Base-by-base conservation (phyloP, 2,113 vertebrate species). In the Leptodactylus fuscus region DNA sequence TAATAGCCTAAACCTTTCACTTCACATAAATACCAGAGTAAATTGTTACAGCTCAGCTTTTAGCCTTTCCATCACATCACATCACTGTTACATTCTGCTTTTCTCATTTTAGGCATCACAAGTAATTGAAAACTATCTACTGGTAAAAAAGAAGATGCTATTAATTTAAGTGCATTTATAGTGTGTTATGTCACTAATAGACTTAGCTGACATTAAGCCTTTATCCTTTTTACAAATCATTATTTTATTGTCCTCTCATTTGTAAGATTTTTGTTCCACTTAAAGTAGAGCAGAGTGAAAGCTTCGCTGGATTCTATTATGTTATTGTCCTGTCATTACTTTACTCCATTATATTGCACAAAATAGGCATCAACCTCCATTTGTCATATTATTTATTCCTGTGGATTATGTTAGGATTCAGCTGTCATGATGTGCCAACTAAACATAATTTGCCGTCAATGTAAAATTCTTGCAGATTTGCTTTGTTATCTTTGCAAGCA, bases 111-210 rank as follows among this genome's bases (percentile, higher is more conserved):
- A 81, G 89, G 69, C 90, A 92, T 91, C 91, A 90, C 71, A 85
- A 85, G 87, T 91, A 92, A 93, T 91, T 93, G 90, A 92, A 93
- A 93, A 91, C 87, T 91, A 91, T 88, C 87, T 90, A 85, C 89
- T 91, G 87, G 89, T 90, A 90, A 91, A 85, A 76, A 78, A 85
- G 18, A 79, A 91, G 88, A 90, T 89, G 89, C 87, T 91, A 92
- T 93, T 93, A 93, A 91, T 91, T 88, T 93, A 91, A 94, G 91
- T 90, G 89, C 91, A 89, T 93, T 92, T 88, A 85, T 87, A 88
- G 86, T 86, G 85, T 90, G 84, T 90, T 91, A 85, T 90, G 87
- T 87, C 88, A 88, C 90, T 92, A 92, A 93, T 87, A 92, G 91
- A 90, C 88, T 91, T 89, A 85, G 88, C 88, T 88, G 90, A 88